Evolutionary conservation across 2,797 vertebrate genomes (phyloP), one percentile per base, ranked within the genome.

Genomic region (Spatula clypeata): DNA sequence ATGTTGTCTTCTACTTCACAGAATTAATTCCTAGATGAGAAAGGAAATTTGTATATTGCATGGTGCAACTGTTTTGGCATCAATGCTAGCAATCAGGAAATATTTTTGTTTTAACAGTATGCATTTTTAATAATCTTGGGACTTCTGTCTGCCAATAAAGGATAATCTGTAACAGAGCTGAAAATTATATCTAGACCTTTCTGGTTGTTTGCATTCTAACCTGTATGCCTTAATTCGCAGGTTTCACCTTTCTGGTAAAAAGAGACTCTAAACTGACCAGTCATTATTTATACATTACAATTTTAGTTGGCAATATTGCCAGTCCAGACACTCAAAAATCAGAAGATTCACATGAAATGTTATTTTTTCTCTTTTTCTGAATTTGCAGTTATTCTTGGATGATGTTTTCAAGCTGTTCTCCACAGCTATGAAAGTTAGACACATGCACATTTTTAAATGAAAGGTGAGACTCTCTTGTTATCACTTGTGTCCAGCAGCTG

Each of bases 81-180:
- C 94, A 77, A 95, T 97, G 96, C 77, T 95, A 97, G 84, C 95
- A 98, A 96, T 95, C 97, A 97, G 95, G 51, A 91, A 98, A 97
- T 89, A 96, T 93, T 97, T 97, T 97, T 96, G 96, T 93, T 89
- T 97, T 97, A 97, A 86, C 91, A 95, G 83, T 96, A 97, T 97
- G 96, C 93, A 97, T 98, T 98, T 98, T 98, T 98, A 98, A 98
- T 98, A 98, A 96, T 97, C 79, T 77, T 95, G 72, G 73, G 90
- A 97, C 90, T 95, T 89, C 90, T 92, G 76, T 96, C 71, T 97
- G 91, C 96, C 95, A 96, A 97, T 97, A 97, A 98, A 98, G 79
- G 31, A 93, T 94, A 96, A 96, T 74, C 89, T 89, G 60, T 92
- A 97, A 96, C 17, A 95, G 86, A 96, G 85, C 87, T 96, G 90